These are phyloP conservation scores for Actenoides hombroni DNA, from an alignment of 2,113 vertebrate species.

Conservation along the genomic window DNA sequence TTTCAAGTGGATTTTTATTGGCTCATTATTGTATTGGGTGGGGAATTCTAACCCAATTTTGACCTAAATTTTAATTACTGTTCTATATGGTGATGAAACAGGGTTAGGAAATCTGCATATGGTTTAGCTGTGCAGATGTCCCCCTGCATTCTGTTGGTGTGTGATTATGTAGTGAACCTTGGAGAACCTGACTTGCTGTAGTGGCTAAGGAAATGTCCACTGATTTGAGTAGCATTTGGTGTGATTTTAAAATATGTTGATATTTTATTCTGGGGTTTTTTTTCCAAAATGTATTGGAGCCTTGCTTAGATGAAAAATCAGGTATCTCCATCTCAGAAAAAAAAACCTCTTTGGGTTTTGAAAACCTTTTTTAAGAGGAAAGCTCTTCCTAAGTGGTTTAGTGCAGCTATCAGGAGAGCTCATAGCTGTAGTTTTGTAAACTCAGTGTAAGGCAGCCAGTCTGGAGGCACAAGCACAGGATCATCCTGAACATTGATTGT, in stretches of 20 bases:
- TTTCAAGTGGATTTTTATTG: background rate
- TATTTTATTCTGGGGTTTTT: background rate
- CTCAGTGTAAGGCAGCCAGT: fast-evolving
- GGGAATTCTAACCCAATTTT: background rate
- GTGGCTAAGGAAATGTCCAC: background rate
- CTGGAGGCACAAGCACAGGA: background rate
- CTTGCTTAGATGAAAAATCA: background rate
- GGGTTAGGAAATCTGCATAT: background rate
- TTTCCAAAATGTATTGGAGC: background rate
- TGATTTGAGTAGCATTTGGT: background rate
- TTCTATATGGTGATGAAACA: background rate
- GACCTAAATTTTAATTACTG: background rate
- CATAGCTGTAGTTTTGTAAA: background rate
- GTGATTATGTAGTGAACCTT: background rate
- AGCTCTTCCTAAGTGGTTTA: background rate
- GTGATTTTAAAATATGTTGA: background rate
- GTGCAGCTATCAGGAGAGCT: background rate
- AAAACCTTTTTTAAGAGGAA: background rate
- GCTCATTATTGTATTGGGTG: background rate
- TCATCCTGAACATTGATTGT: background rate
- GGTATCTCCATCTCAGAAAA: background rate
- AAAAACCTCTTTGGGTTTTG: background rate
- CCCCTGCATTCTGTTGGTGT: background rate
- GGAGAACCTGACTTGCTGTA: background rate
- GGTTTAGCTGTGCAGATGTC: background rate